Evolutionary conservation across 1,140 invertebrate genomes (phyloP), one percentile per base, ranked within the genome.

Genomic region (Psilanteris sp.): DNA sequence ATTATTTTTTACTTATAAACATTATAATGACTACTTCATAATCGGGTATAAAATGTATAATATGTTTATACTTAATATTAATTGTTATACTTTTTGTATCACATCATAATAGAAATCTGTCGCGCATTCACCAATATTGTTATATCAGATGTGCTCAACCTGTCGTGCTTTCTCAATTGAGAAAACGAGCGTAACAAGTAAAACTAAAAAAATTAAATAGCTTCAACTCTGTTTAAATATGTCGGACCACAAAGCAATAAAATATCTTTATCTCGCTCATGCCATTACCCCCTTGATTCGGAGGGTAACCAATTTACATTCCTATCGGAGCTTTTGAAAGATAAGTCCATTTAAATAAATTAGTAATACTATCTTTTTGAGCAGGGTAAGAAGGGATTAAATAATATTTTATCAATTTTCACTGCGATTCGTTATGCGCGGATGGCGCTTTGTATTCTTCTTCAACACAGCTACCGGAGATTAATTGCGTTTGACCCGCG

Each of bases 341-440:
- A 89, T 89, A 88, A 88, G 82, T 86, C 82, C 84, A 88, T 88
- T 88, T 88, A 88, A 89, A 89, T 88, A 88, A 88, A 89, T 88
- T 89, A 89, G 87, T 87, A 87, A 87, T 83, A 83, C 85, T 89
- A 88, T 88, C 84, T 88, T 74, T 52, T 73, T 64, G 50, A 59
- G 75, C 72, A 71, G 39, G 61, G 79, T 26, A 62, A 73, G 59
- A 71, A 74, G 64, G 82, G 83, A 85, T 88, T 88, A 85, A 88
- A 86, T 86, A 82, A 85, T 87, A 86, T 87, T 88, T 87, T 88
- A 89, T 89, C 87, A 88, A 89, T 88, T 88, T 85, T 87, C 85
- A 78, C 81, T 76, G 78, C 79, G 83, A 87, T 88, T 88, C 84
- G 85, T 82, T 79, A 74, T 68, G 80, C 79, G 68, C 52, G 71